Percentiles rank a stretch among this genome's conserved stretches.
Conservation (phyloP, 2,113 vertebrate species). For the Nestor notabilis region DNA sequence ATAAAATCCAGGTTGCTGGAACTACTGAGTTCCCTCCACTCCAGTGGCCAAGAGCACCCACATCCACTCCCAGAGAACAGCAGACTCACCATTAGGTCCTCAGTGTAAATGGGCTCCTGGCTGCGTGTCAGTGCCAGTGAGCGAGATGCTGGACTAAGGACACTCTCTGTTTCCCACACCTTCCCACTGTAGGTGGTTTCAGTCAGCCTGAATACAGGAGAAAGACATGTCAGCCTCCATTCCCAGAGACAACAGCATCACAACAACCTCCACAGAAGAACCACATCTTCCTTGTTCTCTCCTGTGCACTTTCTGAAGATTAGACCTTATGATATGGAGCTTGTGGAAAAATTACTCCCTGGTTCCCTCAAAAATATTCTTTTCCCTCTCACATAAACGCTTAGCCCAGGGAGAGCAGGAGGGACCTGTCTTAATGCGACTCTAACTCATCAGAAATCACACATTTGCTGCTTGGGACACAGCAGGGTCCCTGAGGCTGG, state of each 20-base stretch:
- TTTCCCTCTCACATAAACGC: background rate
- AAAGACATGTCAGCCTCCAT: background rate
- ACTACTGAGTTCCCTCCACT: background rate
- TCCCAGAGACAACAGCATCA: background rate
- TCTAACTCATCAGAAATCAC: background rate
- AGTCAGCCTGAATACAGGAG: conserved; percentile 79
- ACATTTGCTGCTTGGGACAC: background rate
- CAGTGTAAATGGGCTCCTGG: conserved; percentile 88
- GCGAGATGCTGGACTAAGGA: conserved; percentile 64
- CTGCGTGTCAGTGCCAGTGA: conserved; percentile 88
- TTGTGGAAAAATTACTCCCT: background rate
- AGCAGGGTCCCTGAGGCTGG: background rate
- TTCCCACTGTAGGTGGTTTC: conserved; percentile 89
- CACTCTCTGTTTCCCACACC: conserved; percentile 80
- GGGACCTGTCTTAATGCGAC: background rate
- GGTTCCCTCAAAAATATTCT: background rate
- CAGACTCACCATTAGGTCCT: conserved; percentile 82
- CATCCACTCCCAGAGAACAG: background rate
- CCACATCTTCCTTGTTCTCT: background rate
- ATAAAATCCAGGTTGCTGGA: background rate
- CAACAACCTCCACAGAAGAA: background rate
- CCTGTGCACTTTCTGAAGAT: background rate
- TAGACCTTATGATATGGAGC: background rate
- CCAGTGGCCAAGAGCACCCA: background rate
- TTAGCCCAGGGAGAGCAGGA: background rate